Evolutionary conservation across 2,113 vertebrate genomes (phyloP), one percentile per base, ranked within the genome.

Genomic region (Nestor notabilis): DNA sequence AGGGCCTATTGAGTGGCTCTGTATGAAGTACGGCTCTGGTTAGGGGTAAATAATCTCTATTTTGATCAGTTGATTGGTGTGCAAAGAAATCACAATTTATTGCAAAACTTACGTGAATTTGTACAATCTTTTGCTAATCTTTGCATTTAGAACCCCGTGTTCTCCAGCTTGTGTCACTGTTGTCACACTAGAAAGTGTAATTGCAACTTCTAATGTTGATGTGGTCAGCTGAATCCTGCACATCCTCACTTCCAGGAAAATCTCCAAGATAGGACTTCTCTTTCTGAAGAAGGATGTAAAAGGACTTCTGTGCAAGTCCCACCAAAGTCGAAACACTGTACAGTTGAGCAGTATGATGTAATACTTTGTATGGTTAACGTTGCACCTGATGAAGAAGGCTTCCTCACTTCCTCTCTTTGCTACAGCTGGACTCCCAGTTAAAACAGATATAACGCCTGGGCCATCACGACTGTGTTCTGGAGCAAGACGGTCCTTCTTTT

Each of bases 401-500:
- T 61, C 78, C 65, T 75, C 41, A 7, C n/a, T 69, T n/a, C n/a
- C 46, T 92, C 33, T 83, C 25, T 86, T 82, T 64, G 86, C 83
- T 90, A 6, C 97, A 99, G 99, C 99, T 92, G 99, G 99, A 84
- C 99, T 99, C 85, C 99, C 99, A 21, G 99, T 99, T 90, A 99
- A 99, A 98, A 99, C 99, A 0, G 99, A 99, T 98, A 99, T 99
- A 97, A 98, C 99, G 29, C 99, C 99, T 1, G 99, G 99, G 69
- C 99, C 99, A 8, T 99, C 99, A 39, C 96, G 99, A 52, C 98
- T 99, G 25, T 99, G 99, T 87, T 99, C 99, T 11, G 99, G 99
- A 83, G 99, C 99, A 41, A 97, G 99, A 5, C 99, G 99, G 58
- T 99, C 99, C 39, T 99, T 99, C 97, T 99, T 99, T 98, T 99